Evolutionary conservation across 2,888 invertebrate genomes (phyloP), one percentile per base, ranked within the genome.

Genomic region (Leptarthrus brevirostris): DNA sequence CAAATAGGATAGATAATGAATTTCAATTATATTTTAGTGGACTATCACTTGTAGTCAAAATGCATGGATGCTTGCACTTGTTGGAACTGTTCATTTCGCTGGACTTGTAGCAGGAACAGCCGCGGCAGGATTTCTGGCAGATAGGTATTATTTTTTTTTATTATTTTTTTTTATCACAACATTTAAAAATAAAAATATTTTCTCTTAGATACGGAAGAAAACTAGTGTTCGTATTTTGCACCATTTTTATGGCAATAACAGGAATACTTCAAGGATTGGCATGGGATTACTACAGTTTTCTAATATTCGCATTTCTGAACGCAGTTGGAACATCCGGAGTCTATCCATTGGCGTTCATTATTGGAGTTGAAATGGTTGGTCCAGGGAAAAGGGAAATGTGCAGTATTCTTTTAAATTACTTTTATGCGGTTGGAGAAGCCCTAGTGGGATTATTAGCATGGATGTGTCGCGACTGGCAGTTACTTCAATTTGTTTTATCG

Each of bases 321-420:
- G 88, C 89, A 0, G 81, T 89, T n/a, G 89, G 89, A n/a, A 88
- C 89, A 1, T 86, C 89, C 0, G 89, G 89, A 34, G 88, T 89
- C 14, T 89, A 88, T 80, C 89, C 89, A 0, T 78, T 89, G 58
- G 89, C 89, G 6, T 89, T 89, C 78, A 88, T 89, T 61, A 85
- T 89, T 53, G 89, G 89, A 47, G 88, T 90, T 47, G 91, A 91
- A 85, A 86, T 90, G 86, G 90, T 90, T 49, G 90, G 90, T 0
- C 87, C 87, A 14, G 86, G 85, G 26, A 88, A 87, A 79, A 86
- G 90, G 8, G 89, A 90, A 81, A 86, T 90, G 81, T 89, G 89
- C 40, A 89, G 89, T 26, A 87, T 89, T 44, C 86, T 89, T 24
- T 82, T 90, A 58, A 89, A 90, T 79, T 89, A 89, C 79, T 89